These are phyloP conservation scores for Diabrotica undecimpunctata DNA, from an alignment of 1,140 invertebrate species.

Conservation along the genomic window DNA sequence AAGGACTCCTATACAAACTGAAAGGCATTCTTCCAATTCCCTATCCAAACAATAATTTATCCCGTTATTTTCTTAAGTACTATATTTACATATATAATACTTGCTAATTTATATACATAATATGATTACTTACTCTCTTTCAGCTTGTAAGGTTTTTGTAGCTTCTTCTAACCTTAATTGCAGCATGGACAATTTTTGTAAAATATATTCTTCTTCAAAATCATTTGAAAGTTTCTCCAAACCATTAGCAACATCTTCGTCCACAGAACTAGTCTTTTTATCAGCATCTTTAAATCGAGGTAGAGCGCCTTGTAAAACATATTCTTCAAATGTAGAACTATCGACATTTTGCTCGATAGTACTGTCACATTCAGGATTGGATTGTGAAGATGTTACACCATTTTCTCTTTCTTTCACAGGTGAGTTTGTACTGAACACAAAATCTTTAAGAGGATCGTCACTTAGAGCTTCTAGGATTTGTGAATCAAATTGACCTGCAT, in stretches of 20 bases:
- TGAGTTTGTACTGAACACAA: slow-evolving; percentile 42
- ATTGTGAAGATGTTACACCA: slow-evolving; percentile 42
- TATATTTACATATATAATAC: too few relatives aligned
- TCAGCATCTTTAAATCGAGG: slow-evolving; percentile 53
- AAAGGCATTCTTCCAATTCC: too few relatives aligned
- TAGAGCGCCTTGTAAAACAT: slow-evolving; percentile 60
- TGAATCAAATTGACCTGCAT: slow-evolving; percentile 62
- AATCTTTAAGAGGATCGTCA: slow-evolving; percentile 48
- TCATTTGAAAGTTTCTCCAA: slow-evolving; percentile 34
- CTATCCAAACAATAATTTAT: too few relatives aligned
- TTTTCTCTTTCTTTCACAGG: slow-evolving; percentile 48
- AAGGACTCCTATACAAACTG: too few relatives aligned
- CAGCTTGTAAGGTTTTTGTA: slow-evolving; percentile 66
- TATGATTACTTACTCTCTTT: slow-evolving; percentile 62
- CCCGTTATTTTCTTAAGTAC: too few relatives aligned
- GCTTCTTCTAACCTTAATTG: slow-evolving; percentile 71
- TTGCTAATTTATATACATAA: background rate
- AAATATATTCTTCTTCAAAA: slow-evolving; percentile 58
- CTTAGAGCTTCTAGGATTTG: slow-evolving; percentile 50
- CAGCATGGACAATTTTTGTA: slow-evolving; percentile 66
- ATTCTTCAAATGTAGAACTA: slow-evolving; percentile 59
- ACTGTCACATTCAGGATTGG: slow-evolving; percentile 42
- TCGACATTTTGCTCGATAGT: slow-evolving; percentile 44
- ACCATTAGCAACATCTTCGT: background rate
- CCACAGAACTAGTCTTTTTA: slow-evolving; percentile 24